Conservation (phyloP, 2,888 invertebrate genomes). For the Catocala nupta region DNA sequence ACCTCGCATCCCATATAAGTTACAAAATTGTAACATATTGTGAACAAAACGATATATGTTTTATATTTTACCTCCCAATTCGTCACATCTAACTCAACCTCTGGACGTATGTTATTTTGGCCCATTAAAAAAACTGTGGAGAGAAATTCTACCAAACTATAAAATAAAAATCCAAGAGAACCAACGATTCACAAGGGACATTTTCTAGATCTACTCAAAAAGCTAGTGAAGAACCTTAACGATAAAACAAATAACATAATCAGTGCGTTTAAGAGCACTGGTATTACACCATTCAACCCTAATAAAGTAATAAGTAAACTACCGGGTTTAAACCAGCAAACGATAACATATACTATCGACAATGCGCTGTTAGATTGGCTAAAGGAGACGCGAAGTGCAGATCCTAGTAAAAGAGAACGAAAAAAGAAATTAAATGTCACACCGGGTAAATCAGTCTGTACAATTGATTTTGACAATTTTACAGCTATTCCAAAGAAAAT, state of each 20-base stretch:
- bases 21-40: conserved; percentile 42
- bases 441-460: conserved; percentile 12
- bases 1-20: conserved; percentile 37
- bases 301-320: conserved; percentile 28
- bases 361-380: conserved; percentile 10
- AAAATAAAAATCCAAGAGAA: conserved; percentile 27
- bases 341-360: conserved; percentile 6
- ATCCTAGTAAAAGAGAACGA: conserved; percentile 6
- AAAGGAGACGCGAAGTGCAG: conserved; percentile 10
- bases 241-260: conserved; percentile 3
- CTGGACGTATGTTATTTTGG: conserved; percentile 52
- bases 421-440: conserved; percentile 14
- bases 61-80: conserved; percentile 53
- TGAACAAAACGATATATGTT: conserved; percentile 47
- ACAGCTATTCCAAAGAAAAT: conserved; percentile 1
- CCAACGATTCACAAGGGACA: conserved; percentile 26
- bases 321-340: conserved; percentile 6
- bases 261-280: conserved; percentile 31
- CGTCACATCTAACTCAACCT: conserved; percentile 50
- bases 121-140: conserved; percentile 37
- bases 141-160: conserved; percentile 32
- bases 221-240: conserved; percentile 34
- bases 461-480: conserved; percentile 3
- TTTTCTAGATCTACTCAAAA: conserved; percentile 28
- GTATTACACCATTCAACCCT: conserved; percentile 24